Evolutionary conservation across 1,140 invertebrate species (phyloP), one percentile per base, ranked within the genome.

Genomic region (Hylaeus volcanicus): DNA sequence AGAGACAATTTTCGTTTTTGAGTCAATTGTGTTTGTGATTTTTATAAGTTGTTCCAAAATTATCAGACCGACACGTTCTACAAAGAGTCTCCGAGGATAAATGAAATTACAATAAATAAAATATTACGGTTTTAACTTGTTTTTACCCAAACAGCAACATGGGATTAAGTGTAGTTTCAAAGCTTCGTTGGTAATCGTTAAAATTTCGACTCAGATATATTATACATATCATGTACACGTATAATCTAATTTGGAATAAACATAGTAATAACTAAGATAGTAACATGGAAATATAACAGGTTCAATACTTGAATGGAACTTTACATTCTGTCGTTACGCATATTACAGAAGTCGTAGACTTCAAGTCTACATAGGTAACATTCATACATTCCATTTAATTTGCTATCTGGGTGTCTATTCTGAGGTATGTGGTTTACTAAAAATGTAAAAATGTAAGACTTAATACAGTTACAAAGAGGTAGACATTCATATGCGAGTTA

Each of bases 391-490:
- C 39, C 78, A 78, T 75, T 82, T 73, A 77, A 87, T 79, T 88
- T 87, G 87, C 80, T 85, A 87, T 77, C 84, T 89, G 88, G 86
- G 86, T 88, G 79, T 84, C 86, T 89, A 88, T 89, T 92, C 89
- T 92, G 92, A 92, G 92, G 91, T 93, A 92, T 93, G 91, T 88
- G 91, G 91, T 93, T 79, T 92, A 92, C 91, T 93, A 93, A 92
- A 92, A 91, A 90, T 91, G 91, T 93, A 93, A 93, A 92, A 91
- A 88, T 93, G 92, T 89, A 92, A 93, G 92, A 92, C 89, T 92
- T 92, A 93, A 92, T 92, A 93, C 90, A 91, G 86, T 92, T 92
- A 92, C 84, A 84, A 91, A 90, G 91, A 92, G 92, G 92, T 92
- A 92, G 90, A 91, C 90, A 90, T 89, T 90, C 88, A 88, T 91